Percentiles rank a stretch among this genome's conserved stretches.
Evolutionary conservation across 2,888 invertebrate species (phyloP).

Genomic region (Gastracanthus pulcherrimus): DNA sequence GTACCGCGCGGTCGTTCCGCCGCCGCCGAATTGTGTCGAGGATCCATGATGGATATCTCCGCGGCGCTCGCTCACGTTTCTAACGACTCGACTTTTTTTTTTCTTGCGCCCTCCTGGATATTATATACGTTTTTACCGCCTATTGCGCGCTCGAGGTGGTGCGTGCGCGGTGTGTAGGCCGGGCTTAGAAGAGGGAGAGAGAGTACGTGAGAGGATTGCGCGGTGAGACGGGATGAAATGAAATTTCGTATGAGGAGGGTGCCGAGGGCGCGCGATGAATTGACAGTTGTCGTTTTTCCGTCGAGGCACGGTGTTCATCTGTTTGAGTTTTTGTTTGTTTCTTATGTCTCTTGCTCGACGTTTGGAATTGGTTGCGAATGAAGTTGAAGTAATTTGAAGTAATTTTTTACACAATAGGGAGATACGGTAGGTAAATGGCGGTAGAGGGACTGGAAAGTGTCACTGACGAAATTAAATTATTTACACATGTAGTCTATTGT

Average conservation of each 20-base stretch:
- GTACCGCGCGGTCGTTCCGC: conserved; percentile 12
- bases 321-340: not conserved
- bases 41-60: conserved; percentile 68
- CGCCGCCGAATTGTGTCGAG: conserved; percentile 71
- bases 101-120: not conserved
- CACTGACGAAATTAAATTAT: not conserved
- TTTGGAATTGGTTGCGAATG: not conserved
- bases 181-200: too few relatives aligned
- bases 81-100: conserved; percentile 3
- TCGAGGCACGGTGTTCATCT: not conserved
- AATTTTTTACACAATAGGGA: conserved; percentile 3
- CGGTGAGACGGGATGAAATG: too few relatives aligned
- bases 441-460: not conserved
- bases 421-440: not conserved
- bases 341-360: not conserved
- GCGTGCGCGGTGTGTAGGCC: not conserved
- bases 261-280: not conserved
- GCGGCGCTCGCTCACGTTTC: not conserved
- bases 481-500: too few relatives aligned
- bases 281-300: conserved; percentile 1
- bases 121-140: too few relatives aligned
- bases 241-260: too few relatives aligned
- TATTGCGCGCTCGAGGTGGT: not conserved
- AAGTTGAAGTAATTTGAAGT: not conserved
- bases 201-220: conserved; percentile 17